Percentiles rank a stretch among this genome's conserved stretches.
Evolutionary conservation across 2,888 invertebrate species (phyloP).

Genomic region (Agrochola litura): DNA sequence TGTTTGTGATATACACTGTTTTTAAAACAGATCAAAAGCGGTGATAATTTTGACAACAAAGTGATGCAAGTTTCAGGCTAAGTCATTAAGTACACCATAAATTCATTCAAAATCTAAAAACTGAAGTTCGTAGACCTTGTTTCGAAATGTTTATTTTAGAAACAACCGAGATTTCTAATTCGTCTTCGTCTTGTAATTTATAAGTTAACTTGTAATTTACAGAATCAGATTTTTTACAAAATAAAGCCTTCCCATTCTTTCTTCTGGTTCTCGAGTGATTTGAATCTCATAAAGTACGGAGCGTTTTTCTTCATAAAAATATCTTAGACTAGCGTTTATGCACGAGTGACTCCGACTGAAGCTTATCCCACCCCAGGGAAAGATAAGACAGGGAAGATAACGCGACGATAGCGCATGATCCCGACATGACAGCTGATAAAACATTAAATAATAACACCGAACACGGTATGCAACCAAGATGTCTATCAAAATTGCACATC

Average conservation of each 20-base stretch:
- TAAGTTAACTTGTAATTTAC: background rate
- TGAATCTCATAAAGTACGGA: conserved; percentile 21
- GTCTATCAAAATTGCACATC: conserved; percentile 30
- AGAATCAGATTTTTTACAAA: background rate
- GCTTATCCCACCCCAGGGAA: conserved; percentile 48
- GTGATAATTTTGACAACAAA: background rate
- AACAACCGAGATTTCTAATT: background rate
- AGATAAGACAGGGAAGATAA: conserved; percentile 32
- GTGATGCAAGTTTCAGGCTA: no score
- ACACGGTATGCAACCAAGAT: background rate
- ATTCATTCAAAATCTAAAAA: background rate
- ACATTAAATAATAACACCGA: conserved; percentile 22
- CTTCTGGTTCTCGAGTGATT: conserved; percentile 17
- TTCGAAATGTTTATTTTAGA: background rate
- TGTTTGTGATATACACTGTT: background rate
- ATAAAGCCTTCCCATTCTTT: conserved; percentile 8
- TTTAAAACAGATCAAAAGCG: background rate
- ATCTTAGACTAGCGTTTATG: conserved; percentile 41
- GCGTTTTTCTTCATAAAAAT: conserved; percentile 38
- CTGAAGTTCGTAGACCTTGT: background rate
- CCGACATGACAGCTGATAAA: conserved; percentile 27
- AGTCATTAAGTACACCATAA: background rate
- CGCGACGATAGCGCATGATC: conserved; percentile 30
- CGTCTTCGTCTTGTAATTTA: background rate
- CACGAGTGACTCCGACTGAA: conserved; percentile 47